Evolutionary conservation across 2,797 vertebrate species (phyloP).

Genomic region (Gymnodraco acuticeps): DNA sequence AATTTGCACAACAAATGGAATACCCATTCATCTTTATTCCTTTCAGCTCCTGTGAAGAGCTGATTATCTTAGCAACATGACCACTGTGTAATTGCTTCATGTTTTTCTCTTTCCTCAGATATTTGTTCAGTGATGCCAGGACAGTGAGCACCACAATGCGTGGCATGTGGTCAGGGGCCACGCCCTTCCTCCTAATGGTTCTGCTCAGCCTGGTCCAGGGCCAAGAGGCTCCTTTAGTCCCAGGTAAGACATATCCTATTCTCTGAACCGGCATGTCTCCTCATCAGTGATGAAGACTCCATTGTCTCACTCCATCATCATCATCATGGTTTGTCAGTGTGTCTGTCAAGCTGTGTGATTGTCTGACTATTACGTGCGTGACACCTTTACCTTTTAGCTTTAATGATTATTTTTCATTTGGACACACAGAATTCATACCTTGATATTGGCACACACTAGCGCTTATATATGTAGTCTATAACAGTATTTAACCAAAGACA

Average conservation of each 20-base stretch:
- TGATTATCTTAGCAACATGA: background rate
- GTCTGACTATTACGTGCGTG: conserved; percentile 66
- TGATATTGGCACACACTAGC: conserved; percentile 4
- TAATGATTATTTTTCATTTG: conserved; percentile 16
- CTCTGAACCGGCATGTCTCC: conserved; percentile 36
- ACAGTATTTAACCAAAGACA: conserved; percentile 51
- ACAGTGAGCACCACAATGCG: conserved; percentile 87
- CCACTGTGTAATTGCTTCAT: conserved; percentile 4
- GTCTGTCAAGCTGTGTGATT: conserved; percentile 53
- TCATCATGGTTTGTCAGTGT: conserved; percentile 25
- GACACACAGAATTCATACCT: background rate
- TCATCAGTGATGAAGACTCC: conserved; percentile 38
- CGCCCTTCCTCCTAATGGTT: conserved; percentile 86
- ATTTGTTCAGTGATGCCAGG: conserved; percentile 89
- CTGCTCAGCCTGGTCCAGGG: conserved; percentile 83
- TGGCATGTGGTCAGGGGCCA: conserved; percentile 88
- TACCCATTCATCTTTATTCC: background rate
- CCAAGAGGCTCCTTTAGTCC: conserved; percentile 87
- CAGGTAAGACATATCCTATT: conserved; percentile 87
- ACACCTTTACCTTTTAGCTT: conserved; percentile 41
- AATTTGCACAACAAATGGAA: conserved; percentile 21
- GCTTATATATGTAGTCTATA: background rate
- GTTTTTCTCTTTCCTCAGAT: conserved; percentile 47
- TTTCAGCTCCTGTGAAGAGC: background rate
- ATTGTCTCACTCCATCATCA: conserved; percentile 23